Conservation (phyloP, 2,113 vertebrate species). For the Larimichthys polyactis region DNA sequence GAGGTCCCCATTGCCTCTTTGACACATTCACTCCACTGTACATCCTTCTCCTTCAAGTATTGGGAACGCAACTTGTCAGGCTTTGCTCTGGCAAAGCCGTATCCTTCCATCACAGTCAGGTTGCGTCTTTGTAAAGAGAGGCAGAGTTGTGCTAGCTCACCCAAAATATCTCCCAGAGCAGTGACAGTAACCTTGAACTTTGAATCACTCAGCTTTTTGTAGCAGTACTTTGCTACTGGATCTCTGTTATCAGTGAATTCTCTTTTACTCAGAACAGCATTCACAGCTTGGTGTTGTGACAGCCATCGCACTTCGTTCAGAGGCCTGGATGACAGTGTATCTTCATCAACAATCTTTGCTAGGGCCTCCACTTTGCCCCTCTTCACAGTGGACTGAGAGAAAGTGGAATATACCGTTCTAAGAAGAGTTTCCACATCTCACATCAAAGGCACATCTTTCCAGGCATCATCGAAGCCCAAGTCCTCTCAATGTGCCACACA, state of each 20-base stretch:
- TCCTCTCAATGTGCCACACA: slow-evolving; percentile 5
- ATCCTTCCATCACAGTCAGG: slow-evolving; percentile 46
- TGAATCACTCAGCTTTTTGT: slow-evolving; percentile 42
- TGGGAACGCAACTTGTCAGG: slow-evolving; percentile 25
- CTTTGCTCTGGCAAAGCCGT: slow-evolving; percentile 27
- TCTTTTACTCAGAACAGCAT: too few relatives aligned
- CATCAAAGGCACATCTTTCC: slow-evolving; percentile 28
- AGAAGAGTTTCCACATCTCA: slow-evolving; percentile 26
- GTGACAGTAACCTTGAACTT: slow-evolving; percentile 41
- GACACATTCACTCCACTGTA: slow-evolving; percentile 26
- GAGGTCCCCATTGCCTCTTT: too few relatives aligned
- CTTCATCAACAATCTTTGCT: slow-evolving; percentile 44
- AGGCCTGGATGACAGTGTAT: slow-evolving; percentile 37
- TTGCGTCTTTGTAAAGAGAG: slow-evolving; percentile 38
- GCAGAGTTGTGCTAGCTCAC: slow-evolving; percentile 36
- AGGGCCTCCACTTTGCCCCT: slow-evolving; percentile 26
- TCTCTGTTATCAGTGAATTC: too few relatives aligned
- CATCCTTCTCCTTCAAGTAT: slow-evolving; percentile 30
- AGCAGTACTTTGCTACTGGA: neutral
- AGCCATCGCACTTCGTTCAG: slow-evolving; percentile 29
- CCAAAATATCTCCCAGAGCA: slow-evolving; percentile 48
- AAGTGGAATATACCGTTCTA: slow-evolving; percentile 23
- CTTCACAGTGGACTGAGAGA: slow-evolving; percentile 38
- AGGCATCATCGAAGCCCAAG: slow-evolving; percentile 30
- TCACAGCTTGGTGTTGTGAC: neutral